Evolutionary conservation across 2,888 invertebrate species (phyloP), one percentile per base, ranked within the genome.

Genomic region (Noctua comes): DNA sequence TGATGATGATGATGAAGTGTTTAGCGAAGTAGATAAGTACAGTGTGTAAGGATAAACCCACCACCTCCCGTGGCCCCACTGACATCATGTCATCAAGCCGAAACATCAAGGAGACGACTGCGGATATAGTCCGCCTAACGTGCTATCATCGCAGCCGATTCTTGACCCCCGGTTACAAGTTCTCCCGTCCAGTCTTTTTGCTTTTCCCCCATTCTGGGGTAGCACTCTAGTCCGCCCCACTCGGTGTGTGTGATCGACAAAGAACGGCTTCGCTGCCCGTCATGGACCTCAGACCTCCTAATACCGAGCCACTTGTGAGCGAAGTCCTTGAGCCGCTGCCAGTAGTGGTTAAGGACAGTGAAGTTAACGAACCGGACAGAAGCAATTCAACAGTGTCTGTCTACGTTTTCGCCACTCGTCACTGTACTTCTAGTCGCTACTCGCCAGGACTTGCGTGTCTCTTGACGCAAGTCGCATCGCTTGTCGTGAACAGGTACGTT

Each of bases 201-300:
- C 65, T 0, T 27, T 73, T 66, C 36, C 68, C 79, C 76, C 68
- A 13, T 73, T 78, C 51, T 69, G 65, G 36, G 73, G 73, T 72
- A 59, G 68, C 72, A 16, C 16, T 1, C 21, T 11, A 46, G 16
- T 27, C n/a, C 21, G 16, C 11, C n/a, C 40, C 62, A 10, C 24
- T 2, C n/a, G n/a, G 7, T 13, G 27, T n/a, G n/a, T 13, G 16
- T 57, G 57, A 48, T 27, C n/a, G n/a, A 27, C n/a, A 57, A 5
- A 4, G 11, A 13, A 27, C 57, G 27, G n/a, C 13, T 59, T 59
- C 16, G 13, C 16, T 24, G 24, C 48, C 48, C 4, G 48, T 3
- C 48, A 5, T n/a, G 4, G 40, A 3, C n/a, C n/a, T 3, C 2
- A 40, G 18, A 1, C 1, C 6, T 71, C 10, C 80, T 66, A 0